Conservation (phyloP, 2,888 invertebrate species). For the Scrobipalpa costella region DNA sequence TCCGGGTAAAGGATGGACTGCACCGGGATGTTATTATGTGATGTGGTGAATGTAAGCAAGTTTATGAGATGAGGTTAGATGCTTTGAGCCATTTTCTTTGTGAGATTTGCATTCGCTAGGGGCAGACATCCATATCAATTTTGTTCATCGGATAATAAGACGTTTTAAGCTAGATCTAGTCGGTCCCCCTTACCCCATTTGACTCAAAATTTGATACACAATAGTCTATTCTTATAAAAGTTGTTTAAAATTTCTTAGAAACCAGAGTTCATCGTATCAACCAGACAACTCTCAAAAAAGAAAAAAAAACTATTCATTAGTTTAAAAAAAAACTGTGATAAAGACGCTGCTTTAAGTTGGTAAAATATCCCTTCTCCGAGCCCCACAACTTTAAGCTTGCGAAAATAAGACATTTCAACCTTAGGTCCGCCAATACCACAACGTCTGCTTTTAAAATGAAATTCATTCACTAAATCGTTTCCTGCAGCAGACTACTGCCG, state of each 20-base stretch:
- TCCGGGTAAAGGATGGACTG: neutral
- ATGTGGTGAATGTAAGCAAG: neutral
- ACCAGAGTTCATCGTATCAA: no score
- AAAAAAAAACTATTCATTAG: no score
- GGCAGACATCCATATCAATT: neutral
- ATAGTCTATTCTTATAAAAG: no score
- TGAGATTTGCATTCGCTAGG: neutral
- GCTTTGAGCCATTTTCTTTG: neutral
- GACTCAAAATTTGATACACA: no score
- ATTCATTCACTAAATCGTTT: constrained; percentile 16
- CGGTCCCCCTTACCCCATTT: no score
- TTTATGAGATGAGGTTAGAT: neutral
- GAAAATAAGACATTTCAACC: neutral
- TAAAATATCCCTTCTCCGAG: neutral
- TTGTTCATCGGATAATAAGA: neutral
- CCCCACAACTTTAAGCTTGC: neutral
- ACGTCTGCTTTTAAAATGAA: constrained; percentile 3
- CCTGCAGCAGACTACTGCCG: constrained; percentile 4
- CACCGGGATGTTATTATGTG: neutral
- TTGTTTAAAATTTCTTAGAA: no score
- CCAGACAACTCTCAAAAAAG: no score
- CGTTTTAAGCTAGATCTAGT: no score
- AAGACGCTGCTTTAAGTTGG: no score
- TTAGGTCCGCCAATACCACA: neutral
- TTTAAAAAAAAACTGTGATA: no score